Evolutionary conservation across 2,888 invertebrate genomes (phyloP).

Genomic region (Alcis repandata): DNA sequence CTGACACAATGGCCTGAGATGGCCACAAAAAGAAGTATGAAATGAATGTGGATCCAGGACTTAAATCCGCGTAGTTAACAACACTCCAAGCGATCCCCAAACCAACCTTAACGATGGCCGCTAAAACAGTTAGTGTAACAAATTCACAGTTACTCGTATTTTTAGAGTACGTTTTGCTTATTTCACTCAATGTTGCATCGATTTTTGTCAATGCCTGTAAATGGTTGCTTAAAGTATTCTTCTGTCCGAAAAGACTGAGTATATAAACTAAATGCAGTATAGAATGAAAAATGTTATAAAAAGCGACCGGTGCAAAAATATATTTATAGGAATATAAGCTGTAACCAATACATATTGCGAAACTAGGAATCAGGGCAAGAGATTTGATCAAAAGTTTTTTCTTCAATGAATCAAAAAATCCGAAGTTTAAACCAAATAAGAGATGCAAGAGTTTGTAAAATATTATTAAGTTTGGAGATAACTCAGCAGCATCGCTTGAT

Average conservation of each 20-base stretch:
- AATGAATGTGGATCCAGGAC: background rate
- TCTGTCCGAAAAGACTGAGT: background rate
- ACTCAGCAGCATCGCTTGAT: background rate
- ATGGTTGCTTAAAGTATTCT: background rate
- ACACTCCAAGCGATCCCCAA: background rate
- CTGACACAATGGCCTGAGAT: background rate
- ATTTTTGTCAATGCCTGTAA: background rate
- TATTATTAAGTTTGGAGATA: background rate
- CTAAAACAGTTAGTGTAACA: background rate
- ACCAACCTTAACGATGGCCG: background rate
- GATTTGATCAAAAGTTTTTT: background rate
- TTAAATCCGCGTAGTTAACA: background rate
- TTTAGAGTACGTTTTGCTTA: background rate
- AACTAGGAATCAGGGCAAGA: background rate
- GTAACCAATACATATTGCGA: background rate
- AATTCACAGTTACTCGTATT: background rate
- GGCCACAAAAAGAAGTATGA: background rate
- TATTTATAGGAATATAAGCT: background rate
- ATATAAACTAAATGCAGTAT: background rate
- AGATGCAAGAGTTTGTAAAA: slow-evolving; percentile 1
- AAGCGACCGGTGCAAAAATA: background rate
- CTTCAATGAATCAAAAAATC: slow-evolving; percentile 2
- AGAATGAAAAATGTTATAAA: background rate
- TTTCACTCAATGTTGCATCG: background rate
- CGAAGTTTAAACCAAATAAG: slow-evolving; percentile 10